These are phyloP conservation scores for Bombylius discolor DNA, from an alignment of 2,888 invertebrate genomes.

Conservation along the genomic window DNA sequence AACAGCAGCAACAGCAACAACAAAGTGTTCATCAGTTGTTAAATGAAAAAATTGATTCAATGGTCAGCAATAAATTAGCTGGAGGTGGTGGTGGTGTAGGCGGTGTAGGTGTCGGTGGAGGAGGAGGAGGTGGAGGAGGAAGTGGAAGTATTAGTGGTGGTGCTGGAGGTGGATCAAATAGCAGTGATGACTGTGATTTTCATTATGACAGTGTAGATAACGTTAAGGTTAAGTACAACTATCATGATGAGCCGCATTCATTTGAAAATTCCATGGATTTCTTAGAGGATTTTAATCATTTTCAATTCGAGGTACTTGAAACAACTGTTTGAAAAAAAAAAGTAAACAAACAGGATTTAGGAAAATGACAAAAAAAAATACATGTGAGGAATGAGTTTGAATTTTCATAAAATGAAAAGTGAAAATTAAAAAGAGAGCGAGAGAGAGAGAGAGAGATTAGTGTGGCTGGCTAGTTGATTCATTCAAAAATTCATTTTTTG, in stretches of 20 bases:
- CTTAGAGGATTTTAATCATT: conserved; percentile 21
- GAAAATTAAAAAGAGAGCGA: too few relatives aligned
- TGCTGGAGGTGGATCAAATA: neutral
- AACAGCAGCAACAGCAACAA: conserved; percentile 1
- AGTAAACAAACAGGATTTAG: neutral
- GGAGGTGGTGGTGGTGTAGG: neutral
- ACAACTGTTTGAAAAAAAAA: conserved; percentile 45
- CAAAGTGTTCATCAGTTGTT: conserved; percentile 12
- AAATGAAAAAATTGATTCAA: conserved; percentile 12
- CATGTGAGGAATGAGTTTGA: too few relatives aligned
- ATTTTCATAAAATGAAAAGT: too few relatives aligned
- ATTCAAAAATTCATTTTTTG: too few relatives aligned
- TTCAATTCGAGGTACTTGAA: conserved; percentile 49
- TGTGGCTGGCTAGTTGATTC: too few relatives aligned
- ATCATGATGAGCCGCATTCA: conserved; percentile 24
- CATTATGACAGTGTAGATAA: conserved; percentile 20
- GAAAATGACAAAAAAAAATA: too few relatives aligned
- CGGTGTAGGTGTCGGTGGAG: too few relatives aligned
- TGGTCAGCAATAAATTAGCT: conserved; percentile 5
- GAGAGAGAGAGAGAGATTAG: too few relatives aligned
- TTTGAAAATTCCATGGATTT: conserved; percentile 25
- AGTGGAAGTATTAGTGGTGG: neutral
- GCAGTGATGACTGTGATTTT: conserved; percentile 15
- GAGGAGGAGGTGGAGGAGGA: neutral
- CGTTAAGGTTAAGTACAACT: conserved; percentile 14